phyloP scores from a whole-genome alignment of 2,888 invertebrate genomes.

The Drosophila histrio region DNA sequence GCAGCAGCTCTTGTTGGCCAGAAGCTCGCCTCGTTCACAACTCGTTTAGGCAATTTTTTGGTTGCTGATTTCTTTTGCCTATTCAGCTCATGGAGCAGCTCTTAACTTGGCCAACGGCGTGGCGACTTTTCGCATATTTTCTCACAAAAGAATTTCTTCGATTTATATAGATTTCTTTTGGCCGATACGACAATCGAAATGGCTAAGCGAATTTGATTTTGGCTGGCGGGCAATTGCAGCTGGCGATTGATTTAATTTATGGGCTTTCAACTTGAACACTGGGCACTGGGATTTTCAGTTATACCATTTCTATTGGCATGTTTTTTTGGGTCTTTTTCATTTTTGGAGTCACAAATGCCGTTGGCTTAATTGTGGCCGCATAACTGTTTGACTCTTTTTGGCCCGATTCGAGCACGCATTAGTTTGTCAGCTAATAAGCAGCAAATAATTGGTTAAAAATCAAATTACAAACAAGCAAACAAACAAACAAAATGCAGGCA shows the following conservation, averaged over 20 bases:
- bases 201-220: slow-evolving; percentile 31
- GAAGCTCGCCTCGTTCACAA: slow-evolving; percentile 36
- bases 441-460: slow-evolving; percentile 56
- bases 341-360: slow-evolving; percentile 43
- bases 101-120: slow-evolving; percentile 35
- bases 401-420: slow-evolving; percentile 60
- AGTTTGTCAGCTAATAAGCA: slow-evolving; percentile 62
- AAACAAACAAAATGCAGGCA: slow-evolving; percentile 26
- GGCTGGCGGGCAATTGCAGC: slow-evolving; percentile 67
- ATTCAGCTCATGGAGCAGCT: slow-evolving; percentile 53
- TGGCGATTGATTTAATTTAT: slow-evolving; percentile 75
- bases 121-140: slow-evolving; percentile 72
- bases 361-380: slow-evolving; percentile 67
- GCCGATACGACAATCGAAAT: slow-evolving; percentile 45
- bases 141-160: slow-evolving; percentile 74
- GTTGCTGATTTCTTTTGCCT: slow-evolving; percentile 65
- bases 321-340: background rate
- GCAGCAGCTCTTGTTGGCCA: slow-evolving; percentile 32
- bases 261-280: slow-evolving; percentile 49
- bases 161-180: slow-evolving; percentile 16
- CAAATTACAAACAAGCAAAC: slow-evolving; percentile 52
- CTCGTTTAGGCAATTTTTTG: slow-evolving; percentile 49
- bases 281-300: slow-evolving; percentile 35
- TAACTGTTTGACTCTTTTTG: slow-evolving; percentile 59
- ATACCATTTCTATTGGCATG: slow-evolving; percentile 37